Evolutionary conservation across 2,888 invertebrate genomes (phyloP).

Genomic region (Parthenolecanium corni): DNA sequence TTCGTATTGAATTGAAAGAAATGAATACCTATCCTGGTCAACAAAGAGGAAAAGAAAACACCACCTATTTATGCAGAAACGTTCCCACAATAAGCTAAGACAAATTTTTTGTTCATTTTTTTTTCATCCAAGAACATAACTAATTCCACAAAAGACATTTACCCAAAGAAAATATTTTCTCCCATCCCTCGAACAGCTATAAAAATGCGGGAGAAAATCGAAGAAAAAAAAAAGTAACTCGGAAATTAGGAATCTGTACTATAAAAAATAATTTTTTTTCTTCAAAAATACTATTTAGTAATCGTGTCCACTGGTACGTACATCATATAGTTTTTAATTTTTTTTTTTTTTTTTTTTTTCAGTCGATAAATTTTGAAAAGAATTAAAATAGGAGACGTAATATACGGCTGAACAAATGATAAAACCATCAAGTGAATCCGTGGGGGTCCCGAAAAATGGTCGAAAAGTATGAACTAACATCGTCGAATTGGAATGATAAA

Average conservation of each 20-base stretch:
- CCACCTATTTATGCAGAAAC: too few relatives aligned
- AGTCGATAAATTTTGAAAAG: conserved; percentile 28
- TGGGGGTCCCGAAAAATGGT: conserved; percentile 21
- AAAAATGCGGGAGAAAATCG: not conserved
- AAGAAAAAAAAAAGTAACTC: conserved; percentile 1
- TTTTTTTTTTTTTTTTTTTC: conserved; percentile 19
- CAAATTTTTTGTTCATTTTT: too few relatives aligned
- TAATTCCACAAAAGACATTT: too few relatives aligned
- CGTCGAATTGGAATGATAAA: conserved; percentile 27
- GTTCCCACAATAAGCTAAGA: too few relatives aligned
- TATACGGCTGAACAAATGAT: conserved; percentile 28
- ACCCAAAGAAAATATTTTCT: too few relatives aligned
- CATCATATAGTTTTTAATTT: not conserved
- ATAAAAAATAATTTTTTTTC: conserved; percentile 8
- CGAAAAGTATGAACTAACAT: conserved; percentile 24
- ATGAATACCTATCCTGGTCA: too few relatives aligned
- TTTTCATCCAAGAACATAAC: too few relatives aligned
- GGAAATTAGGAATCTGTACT: conserved; percentile 6
- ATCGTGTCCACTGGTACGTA: conserved; percentile 11
- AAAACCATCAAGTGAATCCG: conserved; percentile 26
- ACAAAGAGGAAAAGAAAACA: too few relatives aligned
- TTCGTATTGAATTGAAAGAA: too few relatives aligned
- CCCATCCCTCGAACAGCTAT: too few relatives aligned
- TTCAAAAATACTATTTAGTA: conserved; percentile 13
- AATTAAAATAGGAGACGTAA: conserved; percentile 28